Evolutionary conservation across 2,797 vertebrate species (phyloP).

Genomic region (Characodon lateralis): DNA sequence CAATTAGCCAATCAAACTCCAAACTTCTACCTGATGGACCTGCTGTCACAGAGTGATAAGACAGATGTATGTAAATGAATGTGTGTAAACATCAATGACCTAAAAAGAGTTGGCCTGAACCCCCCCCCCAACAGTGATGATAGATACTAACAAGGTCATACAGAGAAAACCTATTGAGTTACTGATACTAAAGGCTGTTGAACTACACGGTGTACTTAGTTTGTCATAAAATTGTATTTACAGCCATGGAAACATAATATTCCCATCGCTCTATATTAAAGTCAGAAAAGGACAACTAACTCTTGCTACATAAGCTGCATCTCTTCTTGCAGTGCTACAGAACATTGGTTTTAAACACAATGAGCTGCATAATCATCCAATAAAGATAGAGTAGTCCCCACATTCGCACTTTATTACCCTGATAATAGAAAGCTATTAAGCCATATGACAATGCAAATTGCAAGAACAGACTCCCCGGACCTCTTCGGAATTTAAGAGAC

Average conservation of each 20-base stretch:
- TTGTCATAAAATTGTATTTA: too few relatives aligned
- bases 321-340: background rate
- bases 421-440: constrained; percentile 11
- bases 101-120: background rate
- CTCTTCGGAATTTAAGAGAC: background rate
- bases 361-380: constrained; percentile 1
- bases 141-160: too few relatives aligned
- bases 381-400: background rate
- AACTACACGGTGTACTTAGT: too few relatives aligned
- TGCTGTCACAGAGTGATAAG: background rate
- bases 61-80: background rate
- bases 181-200: too few relatives aligned
- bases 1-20: background rate
- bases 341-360: background rate
- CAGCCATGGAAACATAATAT: too few relatives aligned
- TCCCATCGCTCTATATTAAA: background rate
- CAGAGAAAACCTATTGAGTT: too few relatives aligned
- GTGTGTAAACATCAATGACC: background rate
- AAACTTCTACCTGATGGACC: background rate
- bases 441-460: background rate
- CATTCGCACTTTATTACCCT: background rate
- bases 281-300: background rate
- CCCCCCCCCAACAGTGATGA: background rate
- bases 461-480: background rate
- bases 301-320: background rate